Base-by-base conservation (phyloP, 2,888 invertebrate genomes). In the Drosophila yooni region DNA sequence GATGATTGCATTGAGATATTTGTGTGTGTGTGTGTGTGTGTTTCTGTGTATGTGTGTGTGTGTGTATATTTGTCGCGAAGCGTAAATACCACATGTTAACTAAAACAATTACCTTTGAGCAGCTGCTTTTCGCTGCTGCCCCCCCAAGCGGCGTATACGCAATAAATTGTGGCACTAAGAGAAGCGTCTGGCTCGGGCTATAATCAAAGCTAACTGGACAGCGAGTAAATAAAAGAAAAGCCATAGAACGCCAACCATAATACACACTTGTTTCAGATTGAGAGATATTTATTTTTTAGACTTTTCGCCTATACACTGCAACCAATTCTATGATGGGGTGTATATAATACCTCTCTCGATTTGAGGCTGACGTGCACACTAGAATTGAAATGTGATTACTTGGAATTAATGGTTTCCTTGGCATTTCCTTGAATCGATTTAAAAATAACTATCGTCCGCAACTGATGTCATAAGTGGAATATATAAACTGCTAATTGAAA, bases 81-180 rank as follows among this genome's bases (percentile, higher is more conserved):
- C 54, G 74, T 73, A 82, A 84, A 82, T 85, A 81, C 90, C 90
- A 89, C 90, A 90, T 89, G 90, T 88, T 89, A 84, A 82, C 88
- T 83, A 80, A 80, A 89, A 89, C 89, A 90, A 90, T 89, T 89
- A 90, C 83, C 76, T 81, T 59, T 46, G 71, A 68, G 74, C 74
- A 68, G 61, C 67, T 78, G 70, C 68, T 52, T 56, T 62, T 67
- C 15, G 18, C 67, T 43, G 51, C 69, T 69, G 73, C 75, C 66
- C 36, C 75, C 66, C 36, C 56, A 75, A 57, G 18, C 52, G 70
- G 76, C 76, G 83, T 70, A 85, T 86, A 77, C 74, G 83, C 74
- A 71, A 79, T 76, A 79, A 71, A 74, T 64, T 70, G 38, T 38
- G 36, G 29, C 36, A 38, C 31, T 43, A 18, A 50, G 10, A 54